Conservation (phyloP, 2,113 vertebrate genomes). For the Corythornis madagascariensis region DNA sequence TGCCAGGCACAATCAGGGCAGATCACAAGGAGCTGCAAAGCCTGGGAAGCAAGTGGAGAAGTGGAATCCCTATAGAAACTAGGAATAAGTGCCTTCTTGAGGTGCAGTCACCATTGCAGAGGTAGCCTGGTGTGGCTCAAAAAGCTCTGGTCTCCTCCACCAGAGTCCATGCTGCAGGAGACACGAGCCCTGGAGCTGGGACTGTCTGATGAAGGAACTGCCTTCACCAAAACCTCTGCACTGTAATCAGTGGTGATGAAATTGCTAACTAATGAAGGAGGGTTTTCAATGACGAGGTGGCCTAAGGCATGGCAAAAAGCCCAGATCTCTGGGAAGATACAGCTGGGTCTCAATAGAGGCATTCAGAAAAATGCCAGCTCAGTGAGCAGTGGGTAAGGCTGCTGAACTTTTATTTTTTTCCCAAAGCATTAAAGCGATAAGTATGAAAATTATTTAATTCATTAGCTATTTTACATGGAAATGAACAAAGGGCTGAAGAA, state of each 20-base stretch:
- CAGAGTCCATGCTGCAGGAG: not conserved
- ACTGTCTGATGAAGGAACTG: not conserved
- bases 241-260: constrained; percentile 3
- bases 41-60: not conserved
- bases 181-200: not conserved
- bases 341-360: not conserved
- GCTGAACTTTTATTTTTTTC: not conserved
- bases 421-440: not conserved
- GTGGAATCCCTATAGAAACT: fast-evolving
- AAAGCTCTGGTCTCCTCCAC: not conserved
- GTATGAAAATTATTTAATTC: not conserved
- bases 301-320: not conserved
- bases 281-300: not conserved
- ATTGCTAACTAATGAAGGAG: not conserved
- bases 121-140: fast-evolving
- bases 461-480: not conserved
- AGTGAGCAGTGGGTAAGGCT: not conserved
- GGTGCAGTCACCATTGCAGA: not conserved
- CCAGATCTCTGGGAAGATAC: not conserved
- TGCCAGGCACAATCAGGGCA: not conserved
- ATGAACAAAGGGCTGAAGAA: not conserved
- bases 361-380: not conserved
- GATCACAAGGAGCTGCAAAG: not conserved
- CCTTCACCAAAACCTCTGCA: not conserved
- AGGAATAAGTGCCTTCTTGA: not conserved